Evolutionary conservation across 2,888 invertebrate genomes (phyloP).

Genomic region (Leucophenga montana): DNA sequence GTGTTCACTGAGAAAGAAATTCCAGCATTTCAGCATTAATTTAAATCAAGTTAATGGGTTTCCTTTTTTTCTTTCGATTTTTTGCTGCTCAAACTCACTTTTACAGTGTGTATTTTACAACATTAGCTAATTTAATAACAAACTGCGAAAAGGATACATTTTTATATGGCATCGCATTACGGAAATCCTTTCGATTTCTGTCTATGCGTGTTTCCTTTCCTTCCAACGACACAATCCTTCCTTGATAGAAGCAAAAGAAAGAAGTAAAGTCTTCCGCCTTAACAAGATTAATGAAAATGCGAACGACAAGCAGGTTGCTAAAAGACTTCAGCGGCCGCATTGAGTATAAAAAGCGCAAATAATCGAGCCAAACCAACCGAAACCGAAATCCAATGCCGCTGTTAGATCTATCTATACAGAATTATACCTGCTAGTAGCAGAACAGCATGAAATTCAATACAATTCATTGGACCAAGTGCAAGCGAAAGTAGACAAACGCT

Average conservation of each 20-base stretch:
- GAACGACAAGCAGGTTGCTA: conserved; percentile 12
- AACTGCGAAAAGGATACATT: background rate
- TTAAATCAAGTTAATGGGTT: background rate
- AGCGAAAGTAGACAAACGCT: conserved; percentile 3
- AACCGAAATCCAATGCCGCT: background rate
- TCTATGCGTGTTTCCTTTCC: conserved; percentile 9
- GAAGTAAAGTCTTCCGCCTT: conserved; percentile 39
- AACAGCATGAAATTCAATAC: conserved; percentile 17
- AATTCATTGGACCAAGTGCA: background rate
- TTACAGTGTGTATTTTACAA: background rate
- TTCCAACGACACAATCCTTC: conserved; percentile 15
- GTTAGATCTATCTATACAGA: no score
- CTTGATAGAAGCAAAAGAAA: conserved; percentile 31
- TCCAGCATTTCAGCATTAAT: no score
- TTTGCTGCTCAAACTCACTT: background rate
- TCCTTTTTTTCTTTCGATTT: background rate
- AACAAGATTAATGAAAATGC: conserved; percentile 61
- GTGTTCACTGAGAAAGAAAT: no score
- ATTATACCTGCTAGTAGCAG: background rate
- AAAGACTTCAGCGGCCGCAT: background rate
- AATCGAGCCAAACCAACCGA: background rate
- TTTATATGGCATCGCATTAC: conserved; percentile 57
- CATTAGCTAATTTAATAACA: background rate
- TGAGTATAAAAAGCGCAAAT: background rate
- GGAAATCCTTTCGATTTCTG: conserved; percentile 68